Percentiles rank a stretch among this genome's conserved stretches.
Conservation (phyloP, 2,113 vertebrate genomes). For the Solenodon paradoxus region DNA sequence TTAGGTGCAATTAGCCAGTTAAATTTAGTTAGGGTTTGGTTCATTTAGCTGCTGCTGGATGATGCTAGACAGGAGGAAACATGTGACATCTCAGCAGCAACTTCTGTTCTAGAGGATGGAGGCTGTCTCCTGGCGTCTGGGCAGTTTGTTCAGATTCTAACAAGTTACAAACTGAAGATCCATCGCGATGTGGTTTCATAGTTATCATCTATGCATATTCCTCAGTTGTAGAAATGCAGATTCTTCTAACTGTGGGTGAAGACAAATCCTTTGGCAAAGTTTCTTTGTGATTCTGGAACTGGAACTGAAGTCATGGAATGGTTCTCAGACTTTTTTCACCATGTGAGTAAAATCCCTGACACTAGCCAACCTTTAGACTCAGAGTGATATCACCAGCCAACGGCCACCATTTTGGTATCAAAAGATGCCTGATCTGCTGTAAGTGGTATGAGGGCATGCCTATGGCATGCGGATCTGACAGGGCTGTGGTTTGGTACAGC, state of each 20-base stretch:
- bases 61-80: constrained; percentile 20
- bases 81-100: not conserved
- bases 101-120: not conserved
- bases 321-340: not conserved
- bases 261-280: not conserved
- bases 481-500: not conserved
- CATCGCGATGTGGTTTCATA: not conserved
- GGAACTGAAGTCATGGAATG: not conserved
- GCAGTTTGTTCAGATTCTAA: not conserved
- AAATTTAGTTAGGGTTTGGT: constrained; percentile 67
- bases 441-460: not conserved
- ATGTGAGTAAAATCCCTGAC: not conserved
- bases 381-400: not conserved
- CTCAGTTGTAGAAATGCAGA: not conserved
- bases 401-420: not conserved
- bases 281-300: not conserved
- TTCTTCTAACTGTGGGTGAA: not conserved
- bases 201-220: not conserved
- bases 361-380: not conserved
- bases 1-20: constrained; percentile 67
- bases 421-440: not conserved
- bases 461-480: not conserved
- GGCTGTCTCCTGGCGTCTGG: not conserved
- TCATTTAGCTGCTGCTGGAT: constrained; percentile 44
- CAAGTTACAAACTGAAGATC: not conserved